A percentile compares a stretch with the other conserved stretches of the same genome.
Conservation (phyloP, 1,140 invertebrate genomes). For the Teleopsis dalmanni region DNA sequence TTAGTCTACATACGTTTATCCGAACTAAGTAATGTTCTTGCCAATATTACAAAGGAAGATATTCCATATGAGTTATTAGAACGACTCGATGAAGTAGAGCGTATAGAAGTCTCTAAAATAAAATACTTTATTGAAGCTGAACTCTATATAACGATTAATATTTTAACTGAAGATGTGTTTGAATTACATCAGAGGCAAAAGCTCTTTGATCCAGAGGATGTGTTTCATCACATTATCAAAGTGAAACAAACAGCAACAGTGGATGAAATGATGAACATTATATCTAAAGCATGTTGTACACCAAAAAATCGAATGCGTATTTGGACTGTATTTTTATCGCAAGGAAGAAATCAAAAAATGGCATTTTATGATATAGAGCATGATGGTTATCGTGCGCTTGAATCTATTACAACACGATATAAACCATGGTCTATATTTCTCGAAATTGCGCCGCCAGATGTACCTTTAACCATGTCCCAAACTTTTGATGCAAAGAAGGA, state of each 20-base stretch:
- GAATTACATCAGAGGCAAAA: conserved; percentile 94
- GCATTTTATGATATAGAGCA: conserved; percentile 76
- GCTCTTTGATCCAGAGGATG: conserved; percentile 86
- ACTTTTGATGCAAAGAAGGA: conserved; percentile 90
- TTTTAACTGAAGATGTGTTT: conserved; percentile 55
- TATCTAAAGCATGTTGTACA: conserved; percentile 83
- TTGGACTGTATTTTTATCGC: conserved; percentile 69
- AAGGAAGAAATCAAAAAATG: conserved; percentile 60
- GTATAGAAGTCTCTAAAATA: conserved; percentile 82
- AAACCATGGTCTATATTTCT: conserved; percentile 92
- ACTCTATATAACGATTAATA: conserved; percentile 85
- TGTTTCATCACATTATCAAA: conserved; percentile 77
- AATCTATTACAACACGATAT: conserved; percentile 71
- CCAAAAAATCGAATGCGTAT: conserved; percentile 79
- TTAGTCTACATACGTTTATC: conserved; percentile 94
- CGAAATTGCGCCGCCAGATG: conserved; percentile 81
- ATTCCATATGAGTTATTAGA: conserved; percentile 86
- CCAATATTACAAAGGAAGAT: conserved; percentile 76
- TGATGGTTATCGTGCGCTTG: conserved; percentile 70
- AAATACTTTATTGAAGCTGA: conserved; percentile 95
- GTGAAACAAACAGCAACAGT: conserved; percentile 81
- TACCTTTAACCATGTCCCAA: conserved; percentile 60
- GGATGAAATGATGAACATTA: conserved; percentile 73
- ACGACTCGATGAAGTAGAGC: conserved; percentile 87
- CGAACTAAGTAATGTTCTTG: conserved; percentile 68